A percentile compares a stretch with the other conserved stretches of the same genome.
Evolutionary conservation across 2,888 invertebrate genomes (phyloP).

Genomic region (Cantharis flavilabris): DNA sequence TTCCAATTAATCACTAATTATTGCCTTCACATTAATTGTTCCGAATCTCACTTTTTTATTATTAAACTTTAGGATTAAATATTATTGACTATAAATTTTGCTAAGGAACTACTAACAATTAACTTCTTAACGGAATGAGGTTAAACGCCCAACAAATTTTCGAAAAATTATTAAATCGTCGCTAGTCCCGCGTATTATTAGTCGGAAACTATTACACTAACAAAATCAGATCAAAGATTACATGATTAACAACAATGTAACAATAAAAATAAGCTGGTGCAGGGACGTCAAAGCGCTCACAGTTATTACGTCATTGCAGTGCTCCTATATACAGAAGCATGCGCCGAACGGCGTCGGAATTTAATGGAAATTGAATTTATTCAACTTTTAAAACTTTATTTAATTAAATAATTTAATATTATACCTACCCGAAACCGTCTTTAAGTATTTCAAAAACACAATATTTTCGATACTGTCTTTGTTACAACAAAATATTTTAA

Average conservation of each 20-base stretch:
- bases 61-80: background rate
- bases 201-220: conserved; percentile 6
- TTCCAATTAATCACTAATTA: conserved; percentile 20
- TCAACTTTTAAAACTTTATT: background rate
- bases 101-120: background rate
- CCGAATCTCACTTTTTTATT: conserved; percentile 16
- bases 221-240: conserved; percentile 28
- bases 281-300: conserved; percentile 40
- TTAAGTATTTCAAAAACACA: background rate
- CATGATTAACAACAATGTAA: conserved; percentile 40
- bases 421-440: background rate
- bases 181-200: conserved; percentile 1
- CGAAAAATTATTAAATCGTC: conserved; percentile 4
- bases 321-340: conserved; percentile 35
- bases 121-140: conserved; percentile 5
- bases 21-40: conserved; percentile 24
- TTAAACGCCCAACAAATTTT: conserved; percentile 7
- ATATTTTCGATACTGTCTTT: background rate
- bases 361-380: background rate
- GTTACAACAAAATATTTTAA: background rate
- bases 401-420: background rate
- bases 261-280: conserved; percentile 41
- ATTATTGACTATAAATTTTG: background rate
- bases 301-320: conserved; percentile 44
- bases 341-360: conserved; percentile 31